Conservation (phyloP, 64 coral and sea anemone genomes). For the Orbicella faveolata region DNA sequence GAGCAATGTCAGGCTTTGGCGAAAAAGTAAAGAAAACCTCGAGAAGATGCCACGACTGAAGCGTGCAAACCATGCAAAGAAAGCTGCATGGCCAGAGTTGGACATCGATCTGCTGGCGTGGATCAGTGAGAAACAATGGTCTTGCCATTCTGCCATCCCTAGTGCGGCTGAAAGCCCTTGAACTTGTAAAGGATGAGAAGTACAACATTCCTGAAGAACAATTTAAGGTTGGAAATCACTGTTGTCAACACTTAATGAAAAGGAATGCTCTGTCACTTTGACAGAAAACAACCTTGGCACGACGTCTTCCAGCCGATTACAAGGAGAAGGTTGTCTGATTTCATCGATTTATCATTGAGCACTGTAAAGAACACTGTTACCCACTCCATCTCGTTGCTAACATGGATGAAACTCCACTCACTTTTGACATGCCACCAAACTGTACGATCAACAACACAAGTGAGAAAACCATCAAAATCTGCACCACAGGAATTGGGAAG, state of each 20-base stretch:
- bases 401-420: too few relatives aligned
- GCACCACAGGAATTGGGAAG: constrained; percentile 41
- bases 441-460: background rate
- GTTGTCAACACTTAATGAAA: too few relatives aligned
- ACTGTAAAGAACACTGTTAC: too few relatives aligned
- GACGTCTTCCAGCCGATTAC: too few relatives aligned
- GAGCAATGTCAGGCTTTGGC: background rate
- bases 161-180: constrained; percentile 12
- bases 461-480: constrained; percentile 51
- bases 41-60: constrained; percentile 14
- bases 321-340: too few relatives aligned
- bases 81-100: constrained; percentile 26
- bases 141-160: constrained; percentile 28
- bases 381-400: too few relatives aligned
- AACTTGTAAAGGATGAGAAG: background rate
- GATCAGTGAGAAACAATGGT: constrained; percentile 22
- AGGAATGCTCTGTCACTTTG: too few relatives aligned
- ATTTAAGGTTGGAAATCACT: too few relatives aligned
- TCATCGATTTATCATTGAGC: too few relatives aligned
- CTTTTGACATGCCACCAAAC: background rate
- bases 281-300: too few relatives aligned
- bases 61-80: constrained; percentile 1
- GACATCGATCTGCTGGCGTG: constrained; percentile 9
- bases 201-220: too few relatives aligned
- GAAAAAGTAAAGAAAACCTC: background rate